Percentiles rank a stretch among this genome's conserved stretches.
phyloP scores from a whole-genome alignment of 2,888 invertebrate species.

The Macrosoma leucophasiata region DNA sequence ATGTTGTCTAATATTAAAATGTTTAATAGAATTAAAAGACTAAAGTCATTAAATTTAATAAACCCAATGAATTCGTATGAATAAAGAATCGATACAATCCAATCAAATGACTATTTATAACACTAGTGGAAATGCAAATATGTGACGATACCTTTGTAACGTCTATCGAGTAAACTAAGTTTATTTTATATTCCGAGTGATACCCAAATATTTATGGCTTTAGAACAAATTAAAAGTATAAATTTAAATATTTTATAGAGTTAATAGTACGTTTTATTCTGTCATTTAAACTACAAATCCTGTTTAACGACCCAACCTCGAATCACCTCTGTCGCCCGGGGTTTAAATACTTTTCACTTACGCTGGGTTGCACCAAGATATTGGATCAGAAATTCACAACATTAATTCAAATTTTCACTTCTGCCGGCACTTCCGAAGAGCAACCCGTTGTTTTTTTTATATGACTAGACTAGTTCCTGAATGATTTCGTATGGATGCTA shows the following conservation, averaged over 20 bases:
- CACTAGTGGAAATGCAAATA: not conserved
- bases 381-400: too few species aligned
- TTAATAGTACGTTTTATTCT: slow-evolving; percentile 38
- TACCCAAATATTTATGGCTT: slow-evolving; percentile 58
- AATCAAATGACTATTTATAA: slow-evolving; percentile 3
- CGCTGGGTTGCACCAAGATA: too few species aligned
- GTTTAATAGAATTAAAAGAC: too few species aligned
- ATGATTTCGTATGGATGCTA: too few species aligned
- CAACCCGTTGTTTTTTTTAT: too few species aligned
- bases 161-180: slow-evolving; percentile 36
- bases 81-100: too few species aligned
- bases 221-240: slow-evolving; percentile 61
- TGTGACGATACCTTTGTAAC: slow-evolving; percentile 40
- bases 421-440: too few species aligned
- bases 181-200: slow-evolving; percentile 49
- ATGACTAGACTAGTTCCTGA: too few species aligned
- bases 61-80: too few species aligned
- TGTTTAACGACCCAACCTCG: slow-evolving; percentile 43
- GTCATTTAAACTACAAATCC: slow-evolving; percentile 53
- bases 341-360: not conserved
- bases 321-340: slow-evolving; percentile 16
- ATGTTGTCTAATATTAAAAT: too few species aligned
- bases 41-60: too few species aligned
- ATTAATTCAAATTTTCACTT: too few species aligned
- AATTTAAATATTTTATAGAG: slow-evolving; percentile 47